Base-by-base conservation (phyloP, 2,888 invertebrate species). In the Lasiommata megera region DNA sequence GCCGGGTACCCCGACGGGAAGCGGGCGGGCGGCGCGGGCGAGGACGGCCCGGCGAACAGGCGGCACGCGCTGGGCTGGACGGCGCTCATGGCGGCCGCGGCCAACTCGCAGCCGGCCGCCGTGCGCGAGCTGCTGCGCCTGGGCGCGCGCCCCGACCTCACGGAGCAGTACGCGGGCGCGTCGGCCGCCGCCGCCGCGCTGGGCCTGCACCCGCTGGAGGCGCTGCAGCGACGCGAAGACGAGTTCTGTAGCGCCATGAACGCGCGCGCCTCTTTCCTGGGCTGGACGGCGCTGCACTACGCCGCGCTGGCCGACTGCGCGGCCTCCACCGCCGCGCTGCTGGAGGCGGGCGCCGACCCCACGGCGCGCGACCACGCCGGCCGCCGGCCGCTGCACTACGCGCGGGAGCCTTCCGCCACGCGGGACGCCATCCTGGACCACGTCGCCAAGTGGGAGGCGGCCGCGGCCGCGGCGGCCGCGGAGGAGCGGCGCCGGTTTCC, bases 211-310 rank as follows among this genome's bases (percentile, higher is more conserved):
- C 93, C 95, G n/a, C 80, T 96, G 43, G 95, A 96, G 85, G 95
- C 93, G 47, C 70, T 94, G 62, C 87, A 92, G 80, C 89, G 92
- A 29, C 92, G 97, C 64, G 97, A 97, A 77, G 95, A 96, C 63
- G 96, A 97, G 79, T 98, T 98, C 84, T 94, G 94, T 68, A 92
- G 93, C 68, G 83, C 92, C 41, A 91, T 95, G 78, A 94, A 94
- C 74, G 93, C 92, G 68, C 92, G 93, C 70, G 95, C 95, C 0
- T 94, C 94, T 7, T 97, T 96, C 82, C 92, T 94, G 65, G 97
- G 96, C 31, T 97, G 96, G 84, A 97, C 97, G 55, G 94, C 97
- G 48, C 90, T 98, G 64, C 97, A 98, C 83, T 98, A 98, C 89
- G 97, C 97, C 8, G 96, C 94, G 51, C 87, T 98, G 43, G 92